phyloP scores from a whole-genome alignment of 1,140 invertebrate genomes.

The Drosophila paulistorum region DNA sequence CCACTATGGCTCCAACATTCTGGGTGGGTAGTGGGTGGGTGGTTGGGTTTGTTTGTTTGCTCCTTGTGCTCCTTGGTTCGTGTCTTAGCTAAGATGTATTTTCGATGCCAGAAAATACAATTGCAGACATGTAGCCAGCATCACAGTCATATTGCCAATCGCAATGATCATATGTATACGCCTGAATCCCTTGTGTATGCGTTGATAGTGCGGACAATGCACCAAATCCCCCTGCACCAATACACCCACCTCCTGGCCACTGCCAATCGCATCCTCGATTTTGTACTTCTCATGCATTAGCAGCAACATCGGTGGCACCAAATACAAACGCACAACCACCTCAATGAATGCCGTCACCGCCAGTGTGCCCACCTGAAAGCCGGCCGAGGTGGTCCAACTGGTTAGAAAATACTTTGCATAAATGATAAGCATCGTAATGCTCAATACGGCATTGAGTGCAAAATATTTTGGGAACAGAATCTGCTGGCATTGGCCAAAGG shows the following conservation, averaged over 20 bases:
- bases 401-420: constrained; percentile 84
- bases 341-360: constrained; percentile 86
- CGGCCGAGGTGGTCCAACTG: constrained; percentile 67
- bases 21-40: constrained; percentile 16
- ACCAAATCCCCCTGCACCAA: constrained; percentile 85
- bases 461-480: constrained; percentile 94
- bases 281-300: constrained; percentile 86
- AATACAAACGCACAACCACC: constrained; percentile 86
- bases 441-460: constrained; percentile 89
- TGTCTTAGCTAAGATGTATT: constrained; percentile 82
- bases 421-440: constrained; percentile 88
- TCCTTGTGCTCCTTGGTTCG: constrained; percentile 27
- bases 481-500: constrained; percentile 92
- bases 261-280: constrained; percentile 87
- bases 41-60: background rate
- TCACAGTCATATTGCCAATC: constrained; percentile 88
- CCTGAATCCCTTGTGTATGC: constrained; percentile 87
- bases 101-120: constrained; percentile 88
- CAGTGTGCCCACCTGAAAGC: constrained; percentile 85
- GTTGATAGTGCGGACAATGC: constrained; percentile 87
- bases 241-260: constrained; percentile 88
- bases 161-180: constrained; percentile 87
- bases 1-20: constrained; percentile 17
- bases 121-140: constrained; percentile 88
- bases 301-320: constrained; percentile 86